phyloP scores from a whole-genome alignment of 2,113 vertebrate species.

The Hirundichthys speculiger region DNA sequence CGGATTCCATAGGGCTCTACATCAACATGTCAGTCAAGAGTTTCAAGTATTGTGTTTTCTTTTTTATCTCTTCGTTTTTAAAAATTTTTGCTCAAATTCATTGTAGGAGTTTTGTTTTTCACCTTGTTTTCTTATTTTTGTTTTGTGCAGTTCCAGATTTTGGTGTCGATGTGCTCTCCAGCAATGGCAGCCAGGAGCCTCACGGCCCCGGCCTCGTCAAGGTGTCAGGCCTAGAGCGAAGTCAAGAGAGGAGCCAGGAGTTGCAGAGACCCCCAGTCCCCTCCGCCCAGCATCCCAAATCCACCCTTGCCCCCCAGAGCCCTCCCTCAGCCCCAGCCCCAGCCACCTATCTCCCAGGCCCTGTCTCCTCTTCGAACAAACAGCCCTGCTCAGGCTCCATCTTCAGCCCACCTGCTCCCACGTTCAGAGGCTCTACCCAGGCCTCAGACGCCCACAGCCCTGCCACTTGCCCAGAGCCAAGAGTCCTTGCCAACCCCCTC shows the following conservation, averaged over 20 bases:
- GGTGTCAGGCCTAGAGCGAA: constrained; percentile 97
- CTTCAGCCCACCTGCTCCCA: constrained; percentile 60
- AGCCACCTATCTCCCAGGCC: constrained; percentile 58
- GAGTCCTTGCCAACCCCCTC: constrained; percentile 73
- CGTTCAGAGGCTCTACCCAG: constrained; percentile 64
- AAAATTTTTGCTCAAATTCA: neutral
- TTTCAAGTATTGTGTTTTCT: too few species aligned
- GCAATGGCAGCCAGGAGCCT: constrained; percentile 90
- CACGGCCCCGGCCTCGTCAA: constrained; percentile 87
- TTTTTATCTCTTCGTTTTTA: too few species aligned
- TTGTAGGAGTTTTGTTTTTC: neutral
- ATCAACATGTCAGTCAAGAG: too few species aligned
- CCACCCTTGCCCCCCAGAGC: constrained; percentile 74
- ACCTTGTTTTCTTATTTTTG: neutral
- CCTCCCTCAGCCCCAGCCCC: constrained; percentile 62
- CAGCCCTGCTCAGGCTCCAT: constrained; percentile 61
- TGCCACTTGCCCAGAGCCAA: constrained; percentile 74
- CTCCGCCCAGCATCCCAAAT: constrained; percentile 81
- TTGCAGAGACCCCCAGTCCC: constrained; percentile 81
- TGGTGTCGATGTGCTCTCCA: constrained; percentile 81
- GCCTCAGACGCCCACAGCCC: constrained; percentile 73
- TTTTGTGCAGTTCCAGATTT: constrained; percentile 86
- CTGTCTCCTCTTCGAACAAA: constrained; percentile 73
- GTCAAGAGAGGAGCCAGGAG: constrained; percentile 96
- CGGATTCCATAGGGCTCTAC: too few species aligned